phyloP scores from a whole-genome alignment of 2,797 vertebrate species.

The Brachyrhaphis roseni region DNA sequence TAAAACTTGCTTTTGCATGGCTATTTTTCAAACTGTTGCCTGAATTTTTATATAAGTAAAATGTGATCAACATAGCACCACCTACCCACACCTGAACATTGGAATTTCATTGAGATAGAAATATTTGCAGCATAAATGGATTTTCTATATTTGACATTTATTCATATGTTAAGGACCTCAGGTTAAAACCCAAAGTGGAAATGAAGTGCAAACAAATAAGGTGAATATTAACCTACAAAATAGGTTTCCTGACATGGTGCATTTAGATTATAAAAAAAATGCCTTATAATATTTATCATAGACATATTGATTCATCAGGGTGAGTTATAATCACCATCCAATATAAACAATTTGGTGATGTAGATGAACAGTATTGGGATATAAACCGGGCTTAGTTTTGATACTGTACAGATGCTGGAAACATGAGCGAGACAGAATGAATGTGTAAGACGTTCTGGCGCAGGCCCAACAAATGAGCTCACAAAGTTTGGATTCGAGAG shows the following conservation, averaged over 20 bases:
- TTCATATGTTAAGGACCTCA: not conserved
- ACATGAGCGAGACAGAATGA: not conserved
- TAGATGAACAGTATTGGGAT: not conserved
- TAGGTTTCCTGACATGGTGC: not conserved
- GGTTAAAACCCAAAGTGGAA: not conserved
- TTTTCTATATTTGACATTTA: not conserved
- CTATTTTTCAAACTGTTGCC: not conserved
- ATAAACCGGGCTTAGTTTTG: not conserved
- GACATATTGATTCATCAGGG: not conserved
- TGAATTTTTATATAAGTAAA: not conserved
- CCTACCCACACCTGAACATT: not conserved
- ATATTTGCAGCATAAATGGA: not conserved
- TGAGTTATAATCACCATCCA: not conserved
- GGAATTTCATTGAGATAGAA: not conserved
- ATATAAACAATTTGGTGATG: not conserved
- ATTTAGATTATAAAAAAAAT: not conserved
- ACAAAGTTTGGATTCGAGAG: not conserved
- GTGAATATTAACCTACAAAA: not conserved
- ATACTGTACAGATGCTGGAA: not conserved
- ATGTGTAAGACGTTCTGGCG: not conserved
- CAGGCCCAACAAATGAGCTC: not conserved
- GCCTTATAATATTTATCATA: not conserved
- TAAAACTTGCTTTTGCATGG: not conserved
- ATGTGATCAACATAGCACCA: not conserved
- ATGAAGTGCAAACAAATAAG: not conserved